Conservation (phyloP, 2,113 vertebrate genomes). For the Hydrochoerus hydrochaeris region DNA sequence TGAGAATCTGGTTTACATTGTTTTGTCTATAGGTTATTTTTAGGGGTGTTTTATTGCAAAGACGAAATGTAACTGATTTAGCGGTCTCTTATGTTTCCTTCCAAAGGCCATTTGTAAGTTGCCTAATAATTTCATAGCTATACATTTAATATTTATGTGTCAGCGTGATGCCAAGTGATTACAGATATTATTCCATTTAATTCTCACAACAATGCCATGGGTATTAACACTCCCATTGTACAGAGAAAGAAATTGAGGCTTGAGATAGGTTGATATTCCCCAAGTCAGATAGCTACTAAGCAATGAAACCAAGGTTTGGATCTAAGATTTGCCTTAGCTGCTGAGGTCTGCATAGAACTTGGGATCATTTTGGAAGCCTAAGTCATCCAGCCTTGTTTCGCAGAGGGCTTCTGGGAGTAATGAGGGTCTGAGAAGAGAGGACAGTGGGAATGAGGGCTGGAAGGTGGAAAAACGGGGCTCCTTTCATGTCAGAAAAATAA, state of each 20-base stretch:
- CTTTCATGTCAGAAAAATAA: not conserved
- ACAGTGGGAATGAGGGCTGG: not conserved
- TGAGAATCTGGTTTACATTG: not conserved
- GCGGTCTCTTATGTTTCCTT: slow-evolving; percentile 38
- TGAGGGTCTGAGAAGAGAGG: not conserved
- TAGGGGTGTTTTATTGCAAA: slow-evolving; percentile 25
- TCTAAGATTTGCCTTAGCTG: not conserved
- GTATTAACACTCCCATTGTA: not conserved
- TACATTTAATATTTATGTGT: not conserved
- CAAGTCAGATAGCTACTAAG: not conserved
- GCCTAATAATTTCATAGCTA: not conserved
- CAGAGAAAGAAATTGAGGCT: not conserved
- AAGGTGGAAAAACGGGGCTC: not conserved
- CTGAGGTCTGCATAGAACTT: not conserved
- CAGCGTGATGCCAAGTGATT: not conserved
- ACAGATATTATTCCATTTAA: not conserved
- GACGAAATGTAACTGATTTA: not conserved
- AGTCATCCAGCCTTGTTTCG: not conserved
- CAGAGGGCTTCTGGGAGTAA: not conserved
- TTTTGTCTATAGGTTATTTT: not conserved
- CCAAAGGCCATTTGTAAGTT: not conserved
- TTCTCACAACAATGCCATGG: not conserved
- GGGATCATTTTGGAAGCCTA: not conserved
- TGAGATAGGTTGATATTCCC: not conserved
- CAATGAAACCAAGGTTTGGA: slow-evolving; percentile 5